Evolutionary conservation across 2,113 vertebrate genomes (phyloP).

Genomic region (Pandion haliaetus): DNA sequence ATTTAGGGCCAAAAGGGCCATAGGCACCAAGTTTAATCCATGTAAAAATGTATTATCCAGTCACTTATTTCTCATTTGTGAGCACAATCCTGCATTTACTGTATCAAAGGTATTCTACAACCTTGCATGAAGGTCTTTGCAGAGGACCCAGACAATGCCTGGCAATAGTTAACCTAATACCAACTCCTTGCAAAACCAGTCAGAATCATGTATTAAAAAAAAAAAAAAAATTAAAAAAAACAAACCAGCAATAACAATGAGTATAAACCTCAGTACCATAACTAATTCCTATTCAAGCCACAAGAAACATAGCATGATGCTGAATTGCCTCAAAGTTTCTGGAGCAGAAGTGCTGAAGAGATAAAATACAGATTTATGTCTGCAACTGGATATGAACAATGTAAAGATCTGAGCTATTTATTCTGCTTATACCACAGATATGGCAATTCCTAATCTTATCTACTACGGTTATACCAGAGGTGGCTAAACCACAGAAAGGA

Average conservation of each 20-base stretch:
- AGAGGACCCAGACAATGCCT: background rate
- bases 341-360: background rate
- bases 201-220: background rate
- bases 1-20: background rate
- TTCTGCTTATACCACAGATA: background rate
- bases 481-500: background rate
- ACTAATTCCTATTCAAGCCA: background rate
- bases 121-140: background rate
- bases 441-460: background rate
- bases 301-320: background rate
- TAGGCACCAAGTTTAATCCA: background rate
- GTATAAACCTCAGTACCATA: background rate
- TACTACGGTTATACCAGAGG: background rate
- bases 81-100: background rate
- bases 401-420: background rate
- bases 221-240: background rate
- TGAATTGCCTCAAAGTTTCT: background rate
- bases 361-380: background rate
- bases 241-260: background rate
- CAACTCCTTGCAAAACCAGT: background rate
- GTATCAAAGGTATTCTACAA: background rate
- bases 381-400: background rate
- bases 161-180: background rate
- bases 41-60: background rate
- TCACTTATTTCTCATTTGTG: background rate